Conservation (phyloP, 2,797 vertebrate genomes). For the Poeciliopsis infans region DNA sequence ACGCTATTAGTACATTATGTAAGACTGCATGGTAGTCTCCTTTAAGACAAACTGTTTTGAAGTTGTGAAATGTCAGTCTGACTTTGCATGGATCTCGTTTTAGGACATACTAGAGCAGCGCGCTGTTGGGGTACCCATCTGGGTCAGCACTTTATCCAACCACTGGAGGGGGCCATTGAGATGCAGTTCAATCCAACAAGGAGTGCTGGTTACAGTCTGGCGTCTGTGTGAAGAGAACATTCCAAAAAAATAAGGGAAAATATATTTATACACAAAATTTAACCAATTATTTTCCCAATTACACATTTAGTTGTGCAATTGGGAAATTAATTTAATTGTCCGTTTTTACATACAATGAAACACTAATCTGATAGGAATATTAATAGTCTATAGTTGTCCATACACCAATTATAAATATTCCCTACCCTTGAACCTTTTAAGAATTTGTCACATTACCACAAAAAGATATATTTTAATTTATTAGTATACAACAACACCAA, state of each 20-base stretch:
- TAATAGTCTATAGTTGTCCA: background rate
- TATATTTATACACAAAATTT: background rate
- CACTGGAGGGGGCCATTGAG: slow-evolving; percentile 98
- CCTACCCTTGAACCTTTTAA: background rate
- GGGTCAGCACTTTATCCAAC: slow-evolving; percentile 99
- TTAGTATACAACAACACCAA: background rate
- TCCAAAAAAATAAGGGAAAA: background rate
- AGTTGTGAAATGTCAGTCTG: slow-evolving; percentile 54
- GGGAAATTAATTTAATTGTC: background rate
- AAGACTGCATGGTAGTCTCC: slow-evolving; percentile 49
- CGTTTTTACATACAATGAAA: background rate
- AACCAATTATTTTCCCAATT: background rate
- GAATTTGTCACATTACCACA: background rate
- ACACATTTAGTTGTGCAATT: background rate
- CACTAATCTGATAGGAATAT: background rate
- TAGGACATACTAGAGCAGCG: slow-evolving; percentile 99
- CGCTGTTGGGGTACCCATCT: slow-evolving; percentile 99
- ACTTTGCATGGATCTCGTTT: slow-evolving; percentile 56
- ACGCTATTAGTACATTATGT: slow-evolving; percentile 42
- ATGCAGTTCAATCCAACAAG: slow-evolving; percentile 98
- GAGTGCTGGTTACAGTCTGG: slow-evolving; percentile 98
- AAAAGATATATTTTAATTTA: background rate
- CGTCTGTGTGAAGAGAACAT: slow-evolving; percentile 79
- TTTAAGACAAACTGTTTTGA: slow-evolving; percentile 41
- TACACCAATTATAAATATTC: background rate